Evolutionary conservation across 2,888 invertebrate species (phyloP), one percentile per base, ranked within the genome.

Genomic region (Noctua janthina): DNA sequence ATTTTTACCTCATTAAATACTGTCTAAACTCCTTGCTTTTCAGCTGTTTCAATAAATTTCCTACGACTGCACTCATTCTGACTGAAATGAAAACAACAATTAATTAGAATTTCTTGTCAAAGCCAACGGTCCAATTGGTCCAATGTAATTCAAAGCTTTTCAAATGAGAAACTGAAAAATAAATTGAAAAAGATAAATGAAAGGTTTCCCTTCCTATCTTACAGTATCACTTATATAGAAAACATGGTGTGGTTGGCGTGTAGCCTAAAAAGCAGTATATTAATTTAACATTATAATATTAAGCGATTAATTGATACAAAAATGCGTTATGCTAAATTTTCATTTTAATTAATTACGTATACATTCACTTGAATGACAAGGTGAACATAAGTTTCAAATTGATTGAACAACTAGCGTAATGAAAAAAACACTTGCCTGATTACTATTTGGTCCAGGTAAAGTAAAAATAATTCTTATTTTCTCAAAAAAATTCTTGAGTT

Each of bases 1-100:
- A 46, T 46, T 13, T 46, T 81, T 92, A 99, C 99, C 99, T 99
- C 98, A 98, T 98, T 87, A 99, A 97, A 97, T 99, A 99, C 8
- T 98, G 97, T 79, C 99, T 97, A 93, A 99, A 98, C 93, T 99
- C 99, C 94, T 98, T 98, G 92, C 98, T 98, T 95, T 98, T 98
- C 49, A 99, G 92, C 93, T 97, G 97, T 51, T 97, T 96, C 20
- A 97, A 75, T 72, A 98, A 87, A 93, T 97, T 98, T 72, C 87
- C 92, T 49, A 87, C 87, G 4, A 95, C 7, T 15, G 88, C 89
- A 91, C 94, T 92, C 96, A 96, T 96, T 91, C 90, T 95, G 83
- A 74, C 95, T 95, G 92, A 94, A 94, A 82, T 81, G 15, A 54
- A 73, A 75, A 81, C 6, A 67, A 20, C 23, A 29, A n/a, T 13